Base-by-base conservation (phyloP, 2,113 vertebrate genomes). In the Pomatorhinus ruficollis region DNA sequence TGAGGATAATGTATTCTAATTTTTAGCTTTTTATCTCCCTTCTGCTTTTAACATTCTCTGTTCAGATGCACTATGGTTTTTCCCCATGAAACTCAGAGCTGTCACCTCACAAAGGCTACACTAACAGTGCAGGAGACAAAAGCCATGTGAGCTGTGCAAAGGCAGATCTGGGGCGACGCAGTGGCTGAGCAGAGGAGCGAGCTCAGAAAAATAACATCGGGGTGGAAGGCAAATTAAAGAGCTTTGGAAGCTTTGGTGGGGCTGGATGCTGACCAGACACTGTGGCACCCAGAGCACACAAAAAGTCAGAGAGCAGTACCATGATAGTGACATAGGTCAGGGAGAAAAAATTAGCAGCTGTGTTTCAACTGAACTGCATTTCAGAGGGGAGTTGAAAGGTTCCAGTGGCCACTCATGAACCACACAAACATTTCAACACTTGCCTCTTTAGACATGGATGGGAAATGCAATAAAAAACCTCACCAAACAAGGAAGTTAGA, bases 141-240 rank as follows among this genome's bases (percentile, higher is more conserved):
- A 82, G 33, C 27, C 56, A 10, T 1, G 6, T 10, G 35, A 87
- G 35, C n/a, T 27, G 14, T 28, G 24, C 0, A 0, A 72, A 47
- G 53, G 39, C 28, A 86, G 60, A 47, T 23, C 39, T 17, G 24
- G 25, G 33, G 42, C 59, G 42, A 50, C 0, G 5, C 45, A 18
- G 33, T 37, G 72, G 42, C 50, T 83, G 65, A 68, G 31, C 28
- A 88, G 49, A 79, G 57, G 33, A 75, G 50, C 14, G 40, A 79
- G 54, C 40, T 75, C 82, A 60, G 65, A 87, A 64, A 79, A 71
- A 14, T 21, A 53, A 42, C 50, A n/a, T n/a, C n/a, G 33, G 28
- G 30, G 4, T 20, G 19, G 30, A 65, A 75, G 15, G 50, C 39
- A 54, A 84, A 87, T 44, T 11, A 56, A 84, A 66, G 60, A 40